Conservation (phyloP, 2,113 vertebrate genomes). For the Pica pica region DNA sequence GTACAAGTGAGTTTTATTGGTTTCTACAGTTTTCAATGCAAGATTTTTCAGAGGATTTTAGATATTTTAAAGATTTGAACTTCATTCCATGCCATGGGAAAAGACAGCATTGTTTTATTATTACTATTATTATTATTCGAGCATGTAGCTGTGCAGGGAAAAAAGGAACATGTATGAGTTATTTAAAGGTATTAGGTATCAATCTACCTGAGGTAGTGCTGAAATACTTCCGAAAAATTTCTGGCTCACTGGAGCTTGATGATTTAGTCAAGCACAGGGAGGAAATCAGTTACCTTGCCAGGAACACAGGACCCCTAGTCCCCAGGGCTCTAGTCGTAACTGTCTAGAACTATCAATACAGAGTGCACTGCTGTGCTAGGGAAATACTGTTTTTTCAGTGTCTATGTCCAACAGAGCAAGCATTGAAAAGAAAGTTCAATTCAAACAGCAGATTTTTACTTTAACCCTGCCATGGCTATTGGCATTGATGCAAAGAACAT, state of each 20-base stretch:
- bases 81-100: background rate
- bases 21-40: background rate
- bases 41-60: background rate
- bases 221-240: background rate
- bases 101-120: background rate
- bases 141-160: background rate
- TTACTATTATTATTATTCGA: background rate
- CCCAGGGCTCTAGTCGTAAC: background rate
- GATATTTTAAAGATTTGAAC: background rate
- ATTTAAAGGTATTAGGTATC: background rate
- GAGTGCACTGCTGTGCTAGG: background rate
- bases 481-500: background rate
- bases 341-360: background rate
- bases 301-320: background rate
- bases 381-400: background rate
- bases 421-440: background rate
- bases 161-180: background rate
- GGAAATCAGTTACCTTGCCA: fast-evolving
- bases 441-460: background rate
- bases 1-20: background rate
- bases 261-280: background rate
- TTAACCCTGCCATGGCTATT: background rate
- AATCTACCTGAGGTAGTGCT: background rate
- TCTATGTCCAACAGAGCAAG: background rate
- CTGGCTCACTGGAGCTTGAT: background rate